phyloP scores from a whole-genome alignment of 2,888 invertebrate genomes.

The Caenorhabditis afra region DNA sequence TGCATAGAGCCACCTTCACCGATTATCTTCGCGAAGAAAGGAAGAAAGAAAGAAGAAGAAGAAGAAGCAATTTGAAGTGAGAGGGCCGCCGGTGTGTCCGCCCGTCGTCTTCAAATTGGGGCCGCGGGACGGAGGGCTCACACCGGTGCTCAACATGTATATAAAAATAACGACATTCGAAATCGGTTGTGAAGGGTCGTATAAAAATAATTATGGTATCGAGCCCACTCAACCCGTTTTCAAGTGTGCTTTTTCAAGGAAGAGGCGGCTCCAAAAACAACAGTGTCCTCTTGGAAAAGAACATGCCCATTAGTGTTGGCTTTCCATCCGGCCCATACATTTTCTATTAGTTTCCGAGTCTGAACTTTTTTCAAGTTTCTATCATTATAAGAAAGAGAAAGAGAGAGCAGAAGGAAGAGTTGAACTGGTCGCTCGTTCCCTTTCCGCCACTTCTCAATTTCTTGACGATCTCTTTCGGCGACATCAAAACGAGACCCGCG shows the following conservation, averaged over 20 bases:
- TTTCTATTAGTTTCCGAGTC: constrained; percentile 46
- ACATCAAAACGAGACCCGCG: constrained; percentile 54
- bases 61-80: constrained; percentile 53
- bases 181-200: constrained; percentile 13
- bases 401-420: constrained; percentile 3
- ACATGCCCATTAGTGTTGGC: constrained; percentile 42
- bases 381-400: constrained; percentile 1
- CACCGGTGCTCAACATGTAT: constrained; percentile 46
- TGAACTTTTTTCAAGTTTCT: neutral
- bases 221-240: constrained; percentile 4
- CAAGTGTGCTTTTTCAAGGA: constrained; percentile 1
- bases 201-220: constrained; percentile 43
- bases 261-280: constrained; percentile 5
- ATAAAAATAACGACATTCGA: constrained; percentile 54
- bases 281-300: constrained; percentile 34
- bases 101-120: constrained; percentile 50
- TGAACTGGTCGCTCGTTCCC: constrained; percentile 19
- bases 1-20: neutral
- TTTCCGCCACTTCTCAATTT: constrained; percentile 32
- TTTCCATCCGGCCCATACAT: constrained; percentile 36
- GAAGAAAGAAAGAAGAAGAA: constrained; percentile 19
- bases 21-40: neutral
- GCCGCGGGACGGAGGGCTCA: constrained; percentile 14
- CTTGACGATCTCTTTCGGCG: constrained; percentile 41
- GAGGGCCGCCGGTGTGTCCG: constrained; percentile 19